Evolutionary conservation across 2,888 invertebrate genomes (phyloP).

Genomic region (Folsomia candida): DNA sequence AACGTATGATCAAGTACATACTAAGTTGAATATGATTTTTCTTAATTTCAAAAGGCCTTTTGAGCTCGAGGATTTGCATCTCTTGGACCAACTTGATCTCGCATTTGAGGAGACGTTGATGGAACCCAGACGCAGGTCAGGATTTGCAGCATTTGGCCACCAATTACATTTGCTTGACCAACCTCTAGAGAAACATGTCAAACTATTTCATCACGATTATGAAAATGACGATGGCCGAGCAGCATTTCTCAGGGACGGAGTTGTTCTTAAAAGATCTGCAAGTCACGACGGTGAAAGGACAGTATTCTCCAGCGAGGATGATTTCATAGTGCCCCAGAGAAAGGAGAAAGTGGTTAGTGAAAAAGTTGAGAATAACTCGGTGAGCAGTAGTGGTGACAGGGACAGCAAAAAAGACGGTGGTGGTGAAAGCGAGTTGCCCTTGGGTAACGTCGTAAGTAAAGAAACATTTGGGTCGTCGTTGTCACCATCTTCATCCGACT

Average conservation of each 20-base stretch:
- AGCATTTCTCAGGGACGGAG: neutral
- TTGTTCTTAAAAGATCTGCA: neutral
- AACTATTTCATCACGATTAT: neutral
- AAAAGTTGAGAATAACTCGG: too few species aligned
- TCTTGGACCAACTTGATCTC: slow-evolving; percentile 49
- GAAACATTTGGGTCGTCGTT: slow-evolving; percentile 44
- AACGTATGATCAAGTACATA: neutral
- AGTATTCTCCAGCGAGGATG: neutral
- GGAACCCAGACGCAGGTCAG: slow-evolving; percentile 38
- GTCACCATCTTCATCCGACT: slow-evolving; percentile 41
- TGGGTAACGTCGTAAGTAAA: slow-evolving; percentile 39
- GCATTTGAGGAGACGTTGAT: slow-evolving; percentile 50
- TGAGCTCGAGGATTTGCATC: slow-evolving; percentile 49
- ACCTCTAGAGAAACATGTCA: slow-evolving; percentile 18
- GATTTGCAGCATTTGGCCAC: slow-evolving; percentile 32
- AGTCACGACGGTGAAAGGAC: slow-evolving; percentile 14
- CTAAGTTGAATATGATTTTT: neutral
- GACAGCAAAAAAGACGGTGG: neutral
- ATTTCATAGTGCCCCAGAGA: neutral
- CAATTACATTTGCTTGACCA: slow-evolving; percentile 43
- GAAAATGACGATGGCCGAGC: neutral
- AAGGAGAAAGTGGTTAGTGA: slow-evolving; percentile 17
- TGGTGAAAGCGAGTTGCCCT: slow-evolving; percentile 15
- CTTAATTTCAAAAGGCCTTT: too few species aligned
- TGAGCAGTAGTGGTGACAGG: neutral